phyloP scores from a whole-genome alignment of 2,797 vertebrate species.

The Somateria mollissima region DNA sequence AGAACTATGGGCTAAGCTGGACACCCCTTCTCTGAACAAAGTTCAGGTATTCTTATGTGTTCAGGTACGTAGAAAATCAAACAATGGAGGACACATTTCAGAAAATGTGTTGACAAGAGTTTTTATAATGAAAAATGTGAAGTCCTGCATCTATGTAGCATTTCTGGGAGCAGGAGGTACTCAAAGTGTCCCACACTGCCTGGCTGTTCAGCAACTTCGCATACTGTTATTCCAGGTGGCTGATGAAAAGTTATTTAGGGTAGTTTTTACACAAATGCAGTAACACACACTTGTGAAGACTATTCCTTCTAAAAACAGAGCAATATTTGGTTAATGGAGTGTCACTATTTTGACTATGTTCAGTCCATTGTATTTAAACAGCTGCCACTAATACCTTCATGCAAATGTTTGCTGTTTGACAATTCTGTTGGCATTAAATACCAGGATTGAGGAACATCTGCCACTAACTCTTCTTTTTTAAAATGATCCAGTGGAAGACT shows the following conservation, averaged over 20 bases:
- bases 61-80: background rate
- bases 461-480: background rate
- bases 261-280: background rate
- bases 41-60: background rate
- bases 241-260: background rate
- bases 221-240: background rate
- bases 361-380: background rate
- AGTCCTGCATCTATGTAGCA: background rate
- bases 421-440: background rate
- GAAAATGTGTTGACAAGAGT: background rate
- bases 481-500: background rate
- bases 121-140: background rate
- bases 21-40: background rate
- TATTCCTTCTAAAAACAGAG: background rate
- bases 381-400: background rate
- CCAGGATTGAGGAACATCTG: background rate
- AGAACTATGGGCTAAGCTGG: background rate
- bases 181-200: too few relatives aligned
- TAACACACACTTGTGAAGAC: background rate
- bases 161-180: background rate
- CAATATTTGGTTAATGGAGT: background rate
- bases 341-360: background rate
- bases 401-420: constrained; percentile 23
- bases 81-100: background rate
- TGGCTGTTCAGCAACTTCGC: background rate